Evolutionary conservation across 2,888 invertebrate genomes (phyloP).

Genomic region (Agriotes lineatus): DNA sequence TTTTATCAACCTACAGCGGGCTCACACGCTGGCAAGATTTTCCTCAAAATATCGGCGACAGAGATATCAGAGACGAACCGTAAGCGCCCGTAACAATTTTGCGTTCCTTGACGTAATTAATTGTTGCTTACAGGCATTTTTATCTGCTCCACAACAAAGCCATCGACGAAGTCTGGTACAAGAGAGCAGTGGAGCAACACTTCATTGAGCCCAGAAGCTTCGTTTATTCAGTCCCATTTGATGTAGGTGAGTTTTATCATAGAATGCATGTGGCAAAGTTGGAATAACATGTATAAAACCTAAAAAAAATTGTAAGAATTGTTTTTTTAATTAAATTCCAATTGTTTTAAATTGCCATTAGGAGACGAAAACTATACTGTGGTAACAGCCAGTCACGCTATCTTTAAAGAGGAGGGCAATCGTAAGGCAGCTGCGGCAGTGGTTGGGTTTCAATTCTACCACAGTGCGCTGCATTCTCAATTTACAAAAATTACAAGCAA

Average conservation of each 20-base stretch:
- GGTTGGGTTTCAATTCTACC: slow-evolving; percentile 86
- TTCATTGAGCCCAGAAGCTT: slow-evolving; percentile 83
- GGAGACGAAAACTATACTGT: slow-evolving; percentile 70
- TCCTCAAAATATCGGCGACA: slow-evolving; percentile 69
- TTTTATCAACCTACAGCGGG: slow-evolving; percentile 91
- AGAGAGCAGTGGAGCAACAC: slow-evolving; percentile 88
- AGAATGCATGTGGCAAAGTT: too few relatives aligned
- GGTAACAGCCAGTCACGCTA: slow-evolving; percentile 89
- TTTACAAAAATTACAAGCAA: slow-evolving; percentile 87
- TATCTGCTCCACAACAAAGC: slow-evolving; percentile 81
- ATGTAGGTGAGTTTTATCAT: slow-evolving; percentile 65
- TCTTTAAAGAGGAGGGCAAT: slow-evolving; percentile 71
- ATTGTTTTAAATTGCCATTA: slow-evolving; percentile 29
- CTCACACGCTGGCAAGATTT: slow-evolving; percentile 90
- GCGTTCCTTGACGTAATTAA: background rate
- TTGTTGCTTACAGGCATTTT: slow-evolving; percentile 72
- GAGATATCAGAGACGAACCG: slow-evolving; percentile 51
- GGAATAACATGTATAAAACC: too few relatives aligned
- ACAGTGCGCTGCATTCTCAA: slow-evolving; percentile 79
- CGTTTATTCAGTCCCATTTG: slow-evolving; percentile 84
- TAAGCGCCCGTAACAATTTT: slow-evolving; percentile 40
- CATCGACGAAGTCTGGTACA: slow-evolving; percentile 92
- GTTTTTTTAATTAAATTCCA: too few relatives aligned
- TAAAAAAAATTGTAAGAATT: too few relatives aligned
- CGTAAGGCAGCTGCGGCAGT: slow-evolving; percentile 77